A percentile compares a stretch with the other conserved stretches of the same genome.
Evolutionary conservation across 2,113 vertebrate species (phyloP).

Genomic region (Myrmecobius fasciatus): DNA sequence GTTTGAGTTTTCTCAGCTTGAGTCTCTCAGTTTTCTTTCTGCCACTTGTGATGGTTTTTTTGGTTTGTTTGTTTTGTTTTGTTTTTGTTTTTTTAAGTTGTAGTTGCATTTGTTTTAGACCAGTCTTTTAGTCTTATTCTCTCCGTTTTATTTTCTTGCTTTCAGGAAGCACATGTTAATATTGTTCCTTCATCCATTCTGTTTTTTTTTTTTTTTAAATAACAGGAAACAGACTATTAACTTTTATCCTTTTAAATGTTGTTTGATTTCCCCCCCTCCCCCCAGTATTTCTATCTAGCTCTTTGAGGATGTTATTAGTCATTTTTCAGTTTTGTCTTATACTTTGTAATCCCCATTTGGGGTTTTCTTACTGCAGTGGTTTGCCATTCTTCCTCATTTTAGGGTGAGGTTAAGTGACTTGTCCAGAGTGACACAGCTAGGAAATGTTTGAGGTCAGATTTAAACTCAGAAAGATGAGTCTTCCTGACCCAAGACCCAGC

Average conservation of each 20-base stretch:
- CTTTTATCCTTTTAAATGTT: neutral
- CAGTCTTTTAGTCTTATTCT: neutral
- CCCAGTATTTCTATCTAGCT: neutral
- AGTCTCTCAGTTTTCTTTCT: too few relatives aligned
- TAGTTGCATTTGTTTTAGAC: neutral
- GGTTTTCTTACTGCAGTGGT: neutral
- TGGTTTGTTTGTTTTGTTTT: too few relatives aligned
- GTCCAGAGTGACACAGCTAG: neutral
- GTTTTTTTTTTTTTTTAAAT: neutral
- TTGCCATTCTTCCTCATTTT: too few relatives aligned
- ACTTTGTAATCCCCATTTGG: neutral
- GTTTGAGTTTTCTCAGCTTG: neutral
- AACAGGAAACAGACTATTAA: neutral
- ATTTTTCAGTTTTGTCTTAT: neutral
- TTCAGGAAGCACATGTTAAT: neutral
- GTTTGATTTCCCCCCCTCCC: neutral
- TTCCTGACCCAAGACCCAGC: too few relatives aligned
- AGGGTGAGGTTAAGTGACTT: neutral
- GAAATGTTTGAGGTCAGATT: too few relatives aligned
- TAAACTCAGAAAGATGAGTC: too few relatives aligned
- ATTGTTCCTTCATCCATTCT: neutral
- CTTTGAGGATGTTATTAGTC: neutral
- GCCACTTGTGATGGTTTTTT: neutral
- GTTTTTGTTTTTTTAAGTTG: neutral
- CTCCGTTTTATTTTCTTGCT: neutral